These are phyloP conservation scores for Caenorhabditis latens DNA, from an alignment of 1,140 invertebrate species.

Conservation along the genomic window DNA sequence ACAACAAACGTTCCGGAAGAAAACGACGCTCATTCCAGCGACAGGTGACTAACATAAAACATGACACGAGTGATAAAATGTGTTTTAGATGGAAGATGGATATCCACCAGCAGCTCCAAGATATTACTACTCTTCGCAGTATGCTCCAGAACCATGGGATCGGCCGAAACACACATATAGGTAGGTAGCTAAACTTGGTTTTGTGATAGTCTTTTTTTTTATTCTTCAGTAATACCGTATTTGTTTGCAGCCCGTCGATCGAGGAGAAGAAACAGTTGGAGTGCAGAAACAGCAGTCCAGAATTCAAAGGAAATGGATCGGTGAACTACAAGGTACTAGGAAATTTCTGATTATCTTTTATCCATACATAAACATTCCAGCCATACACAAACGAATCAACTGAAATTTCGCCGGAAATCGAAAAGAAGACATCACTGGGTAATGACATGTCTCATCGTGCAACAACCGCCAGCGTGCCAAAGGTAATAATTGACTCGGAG, in stretches of 20 bases:
- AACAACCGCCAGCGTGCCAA: slow-evolving; percentile 23
- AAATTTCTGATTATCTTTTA: too few relatives aligned
- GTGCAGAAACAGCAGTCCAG: slow-evolving; percentile 30
- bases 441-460: slow-evolving; percentile 45
- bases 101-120: slow-evolving; percentile 42
- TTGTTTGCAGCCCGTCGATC: slow-evolving; percentile 34
- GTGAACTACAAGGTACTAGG: neutral
- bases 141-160: slow-evolving; percentile 63
- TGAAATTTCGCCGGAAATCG: slow-evolving; percentile 13
- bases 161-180: slow-evolving; percentile 58
- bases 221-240: too few relatives aligned
- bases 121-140: slow-evolving; percentile 62
- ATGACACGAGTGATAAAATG: neutral
- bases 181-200: neutral
- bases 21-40: slow-evolving; percentile 31
- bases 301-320: slow-evolving; percentile 41
- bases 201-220: too few relatives aligned
- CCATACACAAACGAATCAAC: slow-evolving; percentile 41
- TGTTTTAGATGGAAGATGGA: slow-evolving; percentile 50
- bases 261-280: slow-evolving; percentile 55
- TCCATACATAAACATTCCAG: neutral
- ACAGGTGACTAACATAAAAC: slow-evolving; percentile 29
- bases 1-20: slow-evolving; percentile 16
- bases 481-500: slow-evolving; percentile 50
- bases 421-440: slow-evolving; percentile 31